These are phyloP conservation scores for Brienomyrus longianalis DNA, from an alignment of 2,113 vertebrate species.

Conservation along the genomic window DNA sequence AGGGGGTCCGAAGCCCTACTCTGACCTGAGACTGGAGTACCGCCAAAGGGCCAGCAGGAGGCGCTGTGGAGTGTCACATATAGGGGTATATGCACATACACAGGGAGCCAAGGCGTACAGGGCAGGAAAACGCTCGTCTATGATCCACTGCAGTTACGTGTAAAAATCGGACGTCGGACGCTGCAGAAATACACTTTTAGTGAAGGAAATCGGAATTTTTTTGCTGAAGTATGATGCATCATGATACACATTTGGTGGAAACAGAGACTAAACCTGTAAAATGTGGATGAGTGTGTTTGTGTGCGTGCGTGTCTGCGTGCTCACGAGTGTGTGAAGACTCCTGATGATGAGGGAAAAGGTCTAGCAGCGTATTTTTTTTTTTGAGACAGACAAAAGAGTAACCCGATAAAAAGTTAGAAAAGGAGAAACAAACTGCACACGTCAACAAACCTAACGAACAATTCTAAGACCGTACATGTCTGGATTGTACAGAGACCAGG, in stretches of 20 bases:
- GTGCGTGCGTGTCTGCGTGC: constrained; percentile 34
- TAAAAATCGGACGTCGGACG: constrained; percentile 57
- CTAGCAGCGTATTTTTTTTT: constrained; percentile 99
- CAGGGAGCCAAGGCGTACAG: constrained; percentile 50
- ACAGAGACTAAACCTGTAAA: constrained; percentile 85
- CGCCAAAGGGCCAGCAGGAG: constrained; percentile 40
- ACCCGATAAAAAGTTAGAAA: constrained; percentile 97
- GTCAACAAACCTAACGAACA: constrained; percentile 86
- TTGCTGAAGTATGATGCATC: constrained; percentile 70
- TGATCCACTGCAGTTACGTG: constrained; percentile 23
- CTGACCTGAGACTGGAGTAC: constrained; percentile 83
- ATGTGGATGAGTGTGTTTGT: constrained; percentile 44
- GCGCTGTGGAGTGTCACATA: background rate
- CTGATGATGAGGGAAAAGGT: constrained; percentile 86
- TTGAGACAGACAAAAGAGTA: constrained; percentile 93
- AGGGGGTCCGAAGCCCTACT: constrained; percentile 60
- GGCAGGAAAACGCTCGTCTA: constrained; percentile 42
- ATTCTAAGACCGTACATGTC: constrained; percentile 73
- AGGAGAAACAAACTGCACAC: constrained; percentile 78
- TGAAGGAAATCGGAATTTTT: constrained; percentile 36
- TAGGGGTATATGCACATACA: background rate
- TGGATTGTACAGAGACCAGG: constrained; percentile 68
- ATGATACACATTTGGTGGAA: constrained; percentile 73
- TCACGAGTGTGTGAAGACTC: constrained; percentile 63
- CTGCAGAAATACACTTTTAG: constrained; percentile 69